Evolutionary conservation across 1,140 invertebrate species (phyloP), one percentile per base, ranked within the genome.

Genomic region (Lasioglossum baleicum): DNA sequence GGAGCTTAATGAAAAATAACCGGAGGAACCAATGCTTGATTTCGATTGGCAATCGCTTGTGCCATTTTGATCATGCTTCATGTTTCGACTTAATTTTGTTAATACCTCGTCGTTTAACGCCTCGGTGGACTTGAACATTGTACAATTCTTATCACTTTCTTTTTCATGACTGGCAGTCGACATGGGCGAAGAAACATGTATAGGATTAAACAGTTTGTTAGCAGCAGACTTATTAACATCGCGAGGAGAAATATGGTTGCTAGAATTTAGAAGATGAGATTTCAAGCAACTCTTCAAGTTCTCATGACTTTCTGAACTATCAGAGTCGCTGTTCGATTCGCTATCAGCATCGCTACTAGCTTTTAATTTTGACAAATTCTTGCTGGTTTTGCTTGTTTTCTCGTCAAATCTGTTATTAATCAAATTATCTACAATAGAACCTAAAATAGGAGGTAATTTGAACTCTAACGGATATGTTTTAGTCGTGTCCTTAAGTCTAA

Each of bases 391-490:
- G 48, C 8, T 48, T 53, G 56, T 17, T 63, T 84, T 84, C 10
- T 75, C 61, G 48, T 69, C 58, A 8, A 93, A 93, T 81, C 93
- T 93, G 80, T 93, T 94, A 42, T 90, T 93, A 48, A 91, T 90
- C 81, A 93, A 88, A 66, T 90, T 93, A 75, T 93, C 92, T 58
- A 92, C 89, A 75, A 96, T 95, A 31, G 95, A 95, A 26, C 95
- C 91, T 81, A 96, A 91, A 89, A 96, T 96, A 20, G 95, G 96
- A 51, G 96, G 96, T 51, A 96, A 89, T 88, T 94, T 93, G 79
- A 93, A 93, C 77, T 93, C 91, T 26, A 92, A 71, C 51, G 90
- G 87, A 81, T 90, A 91, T 8, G 82, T 71, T 61, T 87, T 85
- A 68, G 88, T 85, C 0, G 75, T 63, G 61, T 89, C 83, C n/a